A percentile compares a stretch with the other conserved stretches of the same genome.
These are phyloP conservation scores for Epirrhoe tristata DNA, from an alignment of 2,888 invertebrate genomes.

Conservation along the genomic window DNA sequence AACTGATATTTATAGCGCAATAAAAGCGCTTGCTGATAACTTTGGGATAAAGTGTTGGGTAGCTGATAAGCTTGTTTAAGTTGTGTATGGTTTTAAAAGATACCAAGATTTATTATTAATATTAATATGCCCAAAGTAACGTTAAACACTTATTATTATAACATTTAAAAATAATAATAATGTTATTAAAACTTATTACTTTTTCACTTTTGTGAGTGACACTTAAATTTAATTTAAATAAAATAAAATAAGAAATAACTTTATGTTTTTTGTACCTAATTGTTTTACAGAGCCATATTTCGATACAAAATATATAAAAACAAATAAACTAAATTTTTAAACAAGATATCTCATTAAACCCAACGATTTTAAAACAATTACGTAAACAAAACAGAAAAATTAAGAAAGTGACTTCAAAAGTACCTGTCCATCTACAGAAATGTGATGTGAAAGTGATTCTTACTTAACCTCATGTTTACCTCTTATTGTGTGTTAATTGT, in stretches of 20 bases:
- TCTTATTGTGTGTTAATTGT: constrained; percentile 38
- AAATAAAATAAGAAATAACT: too few relatives aligned
- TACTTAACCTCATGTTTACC: constrained; percentile 25
- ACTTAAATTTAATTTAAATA: too few relatives aligned
- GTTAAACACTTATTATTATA: too few relatives aligned
- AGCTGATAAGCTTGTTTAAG: constrained; percentile 19
- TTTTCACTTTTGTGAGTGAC: too few relatives aligned
- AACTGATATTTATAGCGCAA: constrained; percentile 18
- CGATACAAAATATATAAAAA: background rate
- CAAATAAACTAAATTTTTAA: background rate
- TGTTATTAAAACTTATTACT: too few relatives aligned
- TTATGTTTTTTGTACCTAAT: too few relatives aligned
- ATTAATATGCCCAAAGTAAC: too few relatives aligned
- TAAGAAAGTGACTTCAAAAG: constrained; percentile 22
- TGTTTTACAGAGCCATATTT: too few relatives aligned
- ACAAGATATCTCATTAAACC: constrained; percentile 8
- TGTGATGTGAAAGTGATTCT: constrained; percentile 26
- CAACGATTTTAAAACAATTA: constrained; percentile 15
- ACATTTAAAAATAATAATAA: too few relatives aligned
- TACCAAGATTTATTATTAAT: too few relatives aligned
- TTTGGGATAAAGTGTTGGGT: constrained; percentile 1
- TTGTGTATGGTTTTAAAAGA: constrained; percentile 1
- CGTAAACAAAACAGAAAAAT: constrained; percentile 6
- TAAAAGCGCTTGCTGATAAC: constrained; percentile 21
- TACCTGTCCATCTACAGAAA: constrained; percentile 26